These are phyloP conservation scores for Arnoldichthys spilopterus DNA, from an alignment of 2,797 vertebrate genomes.

Conservation along the genomic window DNA sequence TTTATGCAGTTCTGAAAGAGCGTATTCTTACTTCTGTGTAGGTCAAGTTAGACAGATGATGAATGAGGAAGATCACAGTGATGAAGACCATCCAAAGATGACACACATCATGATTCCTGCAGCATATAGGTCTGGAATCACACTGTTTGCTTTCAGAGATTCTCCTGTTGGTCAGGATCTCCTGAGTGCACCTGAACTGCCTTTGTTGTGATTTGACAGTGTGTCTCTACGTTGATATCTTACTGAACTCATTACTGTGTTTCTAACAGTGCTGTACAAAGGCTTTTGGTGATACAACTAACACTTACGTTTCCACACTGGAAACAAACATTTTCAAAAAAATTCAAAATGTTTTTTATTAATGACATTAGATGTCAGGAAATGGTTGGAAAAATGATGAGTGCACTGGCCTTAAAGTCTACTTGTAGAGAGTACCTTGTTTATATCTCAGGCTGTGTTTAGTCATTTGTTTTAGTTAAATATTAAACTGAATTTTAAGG, in stretches of 20 bases:
- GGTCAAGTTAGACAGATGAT: conserved; percentile 75
- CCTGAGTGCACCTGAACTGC: conserved; percentile 66
- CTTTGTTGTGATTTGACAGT: conserved; percentile 57
- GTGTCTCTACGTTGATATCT: not conserved
- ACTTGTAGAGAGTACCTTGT: not conserved
- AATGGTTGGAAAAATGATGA: not conserved
- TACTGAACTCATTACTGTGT: not conserved
- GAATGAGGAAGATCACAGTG: conserved; percentile 59
- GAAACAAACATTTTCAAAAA: too few relatives aligned
- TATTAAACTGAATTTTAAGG: too few relatives aligned
- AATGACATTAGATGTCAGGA: not conserved
- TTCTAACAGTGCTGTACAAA: not conserved
- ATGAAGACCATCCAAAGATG: conserved; percentile 46
- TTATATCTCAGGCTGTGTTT: too few relatives aligned
- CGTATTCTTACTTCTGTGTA: conserved; percentile 41
- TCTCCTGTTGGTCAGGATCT: conserved; percentile 68
- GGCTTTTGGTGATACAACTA: not conserved
- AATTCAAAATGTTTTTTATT: too few relatives aligned
- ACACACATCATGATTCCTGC: conserved; percentile 75
- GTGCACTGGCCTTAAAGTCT: not conserved
- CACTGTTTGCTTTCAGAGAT: conserved; percentile 69
- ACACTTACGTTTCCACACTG: not conserved
- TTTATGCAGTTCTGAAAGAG: too few relatives aligned
- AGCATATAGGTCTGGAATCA: conserved; percentile 79
- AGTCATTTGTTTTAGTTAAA: too few relatives aligned